phyloP scores from a whole-genome alignment of 2,113 vertebrate genomes.

The Calyptommatus sinebrachiatus region DNA sequence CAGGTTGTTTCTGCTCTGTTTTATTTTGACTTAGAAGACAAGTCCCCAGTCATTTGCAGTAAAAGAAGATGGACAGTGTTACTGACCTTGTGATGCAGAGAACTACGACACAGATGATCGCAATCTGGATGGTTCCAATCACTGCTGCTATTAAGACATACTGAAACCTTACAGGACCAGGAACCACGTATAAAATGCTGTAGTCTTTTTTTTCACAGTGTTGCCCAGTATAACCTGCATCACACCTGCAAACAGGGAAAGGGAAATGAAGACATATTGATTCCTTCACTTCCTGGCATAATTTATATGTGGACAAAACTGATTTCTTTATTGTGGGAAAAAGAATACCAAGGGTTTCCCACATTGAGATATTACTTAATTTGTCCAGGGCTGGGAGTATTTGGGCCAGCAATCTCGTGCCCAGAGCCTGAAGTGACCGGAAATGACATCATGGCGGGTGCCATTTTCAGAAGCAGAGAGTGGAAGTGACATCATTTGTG shows the following conservation, averaged over 20 bases:
- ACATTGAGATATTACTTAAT: too few relatives aligned
- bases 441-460: too few relatives aligned
- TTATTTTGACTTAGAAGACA: not conserved
- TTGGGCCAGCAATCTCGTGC: too few relatives aligned
- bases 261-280: not conserved
- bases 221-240: slow-evolving; percentile 94
- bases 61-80: not conserved
- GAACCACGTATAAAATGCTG: slow-evolving; percentile 96
- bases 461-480: too few relatives aligned
- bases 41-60: not conserved
- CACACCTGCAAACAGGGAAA: slow-evolving; percentile 79
- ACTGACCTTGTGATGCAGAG: slow-evolving; percentile 98
- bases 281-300: not conserved
- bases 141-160: slow-evolving; percentile 98
- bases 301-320: not conserved
- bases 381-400: too few relatives aligned
- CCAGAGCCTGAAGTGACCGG: too few relatives aligned
- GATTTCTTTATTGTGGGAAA: not conserved
- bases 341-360: too few relatives aligned
- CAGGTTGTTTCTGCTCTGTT: not conserved
- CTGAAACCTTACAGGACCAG: slow-evolving; percentile 93
- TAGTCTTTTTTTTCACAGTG: slow-evolving; percentile 99
- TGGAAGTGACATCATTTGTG: too few relatives aligned
- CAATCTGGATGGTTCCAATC: slow-evolving; percentile 97
- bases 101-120: slow-evolving; percentile 98